A percentile compares a stretch with the other conserved stretches of the same genome.
phyloP scores from a whole-genome alignment of 2,888 invertebrate genomes.

The Eudasyphora cyanicolor region DNA sequence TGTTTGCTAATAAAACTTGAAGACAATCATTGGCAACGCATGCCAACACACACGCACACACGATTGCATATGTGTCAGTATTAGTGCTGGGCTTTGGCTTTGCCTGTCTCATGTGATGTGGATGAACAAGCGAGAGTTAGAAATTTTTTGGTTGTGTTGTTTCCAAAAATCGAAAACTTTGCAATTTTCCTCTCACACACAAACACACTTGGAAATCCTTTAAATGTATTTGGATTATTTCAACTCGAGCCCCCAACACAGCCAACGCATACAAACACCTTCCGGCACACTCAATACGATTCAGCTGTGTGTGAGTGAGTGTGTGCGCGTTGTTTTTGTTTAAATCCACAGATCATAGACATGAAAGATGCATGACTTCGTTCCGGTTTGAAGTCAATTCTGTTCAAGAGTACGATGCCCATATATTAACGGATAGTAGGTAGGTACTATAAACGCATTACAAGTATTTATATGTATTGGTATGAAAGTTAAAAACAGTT shows the following conservation, averaged over 20 bases:
- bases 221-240: slow-evolving; percentile 60
- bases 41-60: not conserved
- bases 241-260: slow-evolving; percentile 40
- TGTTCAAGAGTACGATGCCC: too few species aligned
- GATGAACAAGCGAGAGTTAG: not conserved
- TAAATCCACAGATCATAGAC: slow-evolving; percentile 34
- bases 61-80: not conserved
- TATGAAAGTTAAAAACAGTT: too few species aligned
- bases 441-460: too few species aligned
- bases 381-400: too few species aligned
- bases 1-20: slow-evolving; percentile 44
- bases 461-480: too few species aligned
- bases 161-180: slow-evolving; percentile 49
- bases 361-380: too few species aligned
- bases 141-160: slow-evolving; percentile 28
- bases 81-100: not conserved
- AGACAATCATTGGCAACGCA: slow-evolving; percentile 40
- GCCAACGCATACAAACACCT: slow-evolving; percentile 15
- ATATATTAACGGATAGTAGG: too few species aligned
- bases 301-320: not conserved
- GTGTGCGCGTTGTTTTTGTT: not conserved
- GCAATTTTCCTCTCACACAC: slow-evolving; percentile 46
- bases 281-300: not conserved
- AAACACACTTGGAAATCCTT: slow-evolving; percentile 39
- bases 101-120: not conserved